A percentile compares a stretch with the other conserved stretches of the same genome.
Conservation (phyloP, 2,113 vertebrate species). For the Indicator maculatus region DNA sequence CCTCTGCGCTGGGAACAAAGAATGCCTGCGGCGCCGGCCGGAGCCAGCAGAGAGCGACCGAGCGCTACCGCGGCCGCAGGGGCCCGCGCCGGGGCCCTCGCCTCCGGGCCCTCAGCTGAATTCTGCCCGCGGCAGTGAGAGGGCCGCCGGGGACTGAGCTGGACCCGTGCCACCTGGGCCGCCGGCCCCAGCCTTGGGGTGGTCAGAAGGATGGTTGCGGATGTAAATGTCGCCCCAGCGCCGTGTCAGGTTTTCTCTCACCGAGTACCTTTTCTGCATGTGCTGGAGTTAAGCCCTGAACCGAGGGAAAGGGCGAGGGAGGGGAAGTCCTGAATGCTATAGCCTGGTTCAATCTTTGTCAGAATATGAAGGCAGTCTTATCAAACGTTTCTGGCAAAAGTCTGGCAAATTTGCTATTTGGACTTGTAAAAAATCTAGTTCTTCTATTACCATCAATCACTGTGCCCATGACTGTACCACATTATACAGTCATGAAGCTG, state of each 20-base stretch:
- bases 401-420: neutral
- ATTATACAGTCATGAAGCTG: neutral
- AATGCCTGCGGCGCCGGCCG: neutral
- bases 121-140: neutral
- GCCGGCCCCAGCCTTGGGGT: neutral
- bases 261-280: too few species aligned
- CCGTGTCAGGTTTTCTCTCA: neutral
- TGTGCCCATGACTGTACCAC: neutral
- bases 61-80: neutral
- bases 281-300: too few species aligned
- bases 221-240: neutral
- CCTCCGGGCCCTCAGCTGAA: neutral
- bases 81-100: neutral
- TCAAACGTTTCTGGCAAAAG: neutral
- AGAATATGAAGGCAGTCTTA: neutral
- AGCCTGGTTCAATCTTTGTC: neutral
- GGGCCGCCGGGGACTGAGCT: too few species aligned
- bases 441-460: neutral
- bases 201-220: too few species aligned
- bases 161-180: too few species aligned
- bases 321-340: neutral
- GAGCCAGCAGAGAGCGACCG: constrained; percentile 47
- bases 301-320: too few species aligned
- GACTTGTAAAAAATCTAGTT: neutral
- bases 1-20: constrained; percentile 1